These are phyloP conservation scores for Ganaspis sp. DNA, from an alignment of 1,140 invertebrate species.

Conservation along the genomic window DNA sequence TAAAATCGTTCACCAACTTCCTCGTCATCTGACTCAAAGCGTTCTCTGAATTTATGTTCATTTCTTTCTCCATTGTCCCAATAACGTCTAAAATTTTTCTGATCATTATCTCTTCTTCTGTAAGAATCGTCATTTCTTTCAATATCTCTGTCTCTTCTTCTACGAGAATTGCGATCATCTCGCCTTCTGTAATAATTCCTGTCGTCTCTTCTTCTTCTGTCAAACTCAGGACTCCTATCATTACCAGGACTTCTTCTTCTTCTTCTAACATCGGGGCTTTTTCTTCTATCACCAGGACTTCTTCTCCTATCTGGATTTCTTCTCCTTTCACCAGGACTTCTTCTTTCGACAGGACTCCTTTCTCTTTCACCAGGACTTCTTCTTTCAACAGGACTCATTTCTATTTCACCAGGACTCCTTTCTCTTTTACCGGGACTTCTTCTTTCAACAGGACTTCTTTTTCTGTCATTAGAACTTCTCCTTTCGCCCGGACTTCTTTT, in stretches of 20 bases:
- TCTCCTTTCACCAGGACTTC: no score
- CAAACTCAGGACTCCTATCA: conserved; percentile 6
- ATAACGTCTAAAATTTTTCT: conserved; percentile 47
- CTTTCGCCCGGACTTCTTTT: no score
- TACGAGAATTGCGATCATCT: conserved; percentile 32
- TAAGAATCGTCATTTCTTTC: conserved; percentile 39
- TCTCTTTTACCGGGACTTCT: background rate
- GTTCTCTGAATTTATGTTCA: conserved; percentile 35
- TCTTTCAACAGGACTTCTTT: conserved; percentile 14
- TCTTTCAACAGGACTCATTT: conserved; percentile 12
- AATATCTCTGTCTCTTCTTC: conserved; percentile 31
- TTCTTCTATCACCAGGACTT: background rate
- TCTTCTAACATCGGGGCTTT: background rate
- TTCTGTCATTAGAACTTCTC: no score
- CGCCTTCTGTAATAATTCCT: conserved; percentile 37
- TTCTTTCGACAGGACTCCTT: background rate
- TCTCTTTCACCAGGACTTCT: background rate
- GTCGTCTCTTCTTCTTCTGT: conserved; percentile 39
- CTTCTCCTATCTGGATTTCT: conserved; percentile 16
- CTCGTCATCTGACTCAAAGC: conserved; percentile 44
- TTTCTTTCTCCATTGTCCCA: conserved; percentile 46
- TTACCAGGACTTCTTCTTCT: background rate
- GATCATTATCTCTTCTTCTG: conserved; percentile 44
- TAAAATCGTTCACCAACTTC: conserved; percentile 55
- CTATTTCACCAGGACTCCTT: no score